Percentiles rank a stretch among this genome's conserved stretches.
phyloP scores from a whole-genome alignment of 2,797 vertebrate species.

The Malacoctenus gilli region DNA sequence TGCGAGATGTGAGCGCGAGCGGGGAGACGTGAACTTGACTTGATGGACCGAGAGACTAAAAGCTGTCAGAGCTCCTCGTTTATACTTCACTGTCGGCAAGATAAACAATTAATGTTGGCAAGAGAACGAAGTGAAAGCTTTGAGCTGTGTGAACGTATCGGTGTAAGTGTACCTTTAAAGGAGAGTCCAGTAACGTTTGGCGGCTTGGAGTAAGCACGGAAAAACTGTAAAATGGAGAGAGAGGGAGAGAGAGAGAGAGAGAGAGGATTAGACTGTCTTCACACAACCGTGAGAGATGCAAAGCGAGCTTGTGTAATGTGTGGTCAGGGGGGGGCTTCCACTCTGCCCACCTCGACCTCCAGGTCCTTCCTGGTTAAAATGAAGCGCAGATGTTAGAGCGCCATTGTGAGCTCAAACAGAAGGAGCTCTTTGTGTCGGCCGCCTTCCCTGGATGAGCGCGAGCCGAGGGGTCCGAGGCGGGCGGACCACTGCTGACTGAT shows the following conservation, averaged over 20 bases:
- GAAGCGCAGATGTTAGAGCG: conserved; percentile 71
- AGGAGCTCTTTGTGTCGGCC: conserved; percentile 64
- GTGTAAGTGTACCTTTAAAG: conserved; percentile 77
- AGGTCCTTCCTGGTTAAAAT: conserved; percentile 67
- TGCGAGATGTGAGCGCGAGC: too few species aligned
- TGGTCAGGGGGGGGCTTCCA: conserved; percentile 14
- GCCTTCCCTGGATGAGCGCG: conserved; percentile 15
- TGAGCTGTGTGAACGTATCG: not conserved
- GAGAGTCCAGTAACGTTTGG: conserved; percentile 68
- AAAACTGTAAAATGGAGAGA: conserved; percentile 86
- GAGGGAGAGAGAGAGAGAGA: conserved; percentile 6
- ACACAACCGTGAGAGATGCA: conserved; percentile 38
- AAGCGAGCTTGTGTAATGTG: conserved; percentile 44
- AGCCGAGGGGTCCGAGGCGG: conserved; percentile 18
- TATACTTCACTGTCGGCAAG: too few species aligned
- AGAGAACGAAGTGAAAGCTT: not conserved
- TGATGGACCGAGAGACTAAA: too few species aligned
- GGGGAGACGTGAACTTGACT: too few species aligned
- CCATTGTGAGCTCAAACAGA: conserved; percentile 55
- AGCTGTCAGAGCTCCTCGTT: too few species aligned
- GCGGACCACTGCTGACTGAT: conserved; percentile 38
- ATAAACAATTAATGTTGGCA: too few species aligned
- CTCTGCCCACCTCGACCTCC: conserved; percentile 45
- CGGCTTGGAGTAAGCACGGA: conserved; percentile 84
- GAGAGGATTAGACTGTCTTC: conserved; percentile 35